Evolutionary conservation across 2,797 vertebrate genomes (phyloP).

Genomic region (Dipus sagitta): DNA sequence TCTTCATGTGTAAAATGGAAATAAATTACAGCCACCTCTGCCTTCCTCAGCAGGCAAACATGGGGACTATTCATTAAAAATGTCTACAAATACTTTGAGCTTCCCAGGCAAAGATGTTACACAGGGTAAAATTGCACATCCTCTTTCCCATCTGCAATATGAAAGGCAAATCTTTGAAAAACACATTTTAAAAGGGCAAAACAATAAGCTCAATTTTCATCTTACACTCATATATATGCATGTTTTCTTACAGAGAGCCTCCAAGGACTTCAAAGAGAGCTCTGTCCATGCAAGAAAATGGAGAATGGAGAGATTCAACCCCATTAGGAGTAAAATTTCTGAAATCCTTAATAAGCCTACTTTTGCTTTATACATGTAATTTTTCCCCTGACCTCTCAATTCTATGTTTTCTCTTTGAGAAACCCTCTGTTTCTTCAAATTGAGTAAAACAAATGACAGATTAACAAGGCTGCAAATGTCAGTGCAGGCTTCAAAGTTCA

Average conservation of each 20-base stretch:
- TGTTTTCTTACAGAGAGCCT: constrained; percentile 70
- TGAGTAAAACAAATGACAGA: constrained; percentile 50
- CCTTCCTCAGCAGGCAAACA: constrained; percentile 62
- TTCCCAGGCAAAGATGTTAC: constrained; percentile 72
- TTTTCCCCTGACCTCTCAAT: constrained; percentile 19
- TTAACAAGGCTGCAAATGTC: constrained; percentile 9
- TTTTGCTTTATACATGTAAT: constrained; percentile 61
- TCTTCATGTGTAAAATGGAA: constrained; percentile 71
- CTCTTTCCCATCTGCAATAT: constrained; percentile 65
- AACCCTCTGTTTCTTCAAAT: constrained; percentile 1
- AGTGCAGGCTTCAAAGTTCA: constrained; percentile 46
- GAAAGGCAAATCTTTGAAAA: constrained; percentile 80
- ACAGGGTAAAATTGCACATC: constrained; percentile 69
- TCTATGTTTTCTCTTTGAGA: constrained; percentile 55
- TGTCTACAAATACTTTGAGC: constrained; percentile 58
- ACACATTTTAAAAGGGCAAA: constrained; percentile 73
- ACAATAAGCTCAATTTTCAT: constrained; percentile 77
- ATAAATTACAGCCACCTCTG: constrained; percentile 70
- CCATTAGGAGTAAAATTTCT: constrained; percentile 64
- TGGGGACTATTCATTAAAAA: constrained; percentile 60
- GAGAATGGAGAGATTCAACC: constrained; percentile 63
- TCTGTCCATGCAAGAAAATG: constrained; percentile 43
- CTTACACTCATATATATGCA: constrained; percentile 32
- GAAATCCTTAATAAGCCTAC: constrained; percentile 65
- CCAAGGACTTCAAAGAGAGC: constrained; percentile 78